These are phyloP conservation scores for Perognathus longimembris DNA, from an alignment of 2,113 vertebrate genomes.

Conservation along the genomic window DNA sequence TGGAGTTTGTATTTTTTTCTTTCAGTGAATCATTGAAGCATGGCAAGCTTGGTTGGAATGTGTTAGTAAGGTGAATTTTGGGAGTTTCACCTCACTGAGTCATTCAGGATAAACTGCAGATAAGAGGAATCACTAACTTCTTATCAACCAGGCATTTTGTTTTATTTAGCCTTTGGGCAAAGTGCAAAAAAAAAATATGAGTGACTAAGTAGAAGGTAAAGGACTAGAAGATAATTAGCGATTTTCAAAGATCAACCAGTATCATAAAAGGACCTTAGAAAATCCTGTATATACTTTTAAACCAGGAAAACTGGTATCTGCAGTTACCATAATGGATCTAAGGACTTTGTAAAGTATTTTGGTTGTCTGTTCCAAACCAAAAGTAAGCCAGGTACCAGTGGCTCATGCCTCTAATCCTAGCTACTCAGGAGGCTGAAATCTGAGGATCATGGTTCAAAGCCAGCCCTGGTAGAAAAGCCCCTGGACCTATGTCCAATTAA, in stretches of 20 bases:
- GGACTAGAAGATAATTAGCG: not conserved
- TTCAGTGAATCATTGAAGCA: not conserved
- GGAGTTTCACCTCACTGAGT: not conserved
- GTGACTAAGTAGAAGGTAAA: conserved; percentile 33
- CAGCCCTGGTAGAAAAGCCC: too few relatives aligned
- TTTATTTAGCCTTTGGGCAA: conserved; percentile 17
- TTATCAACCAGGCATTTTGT: not conserved
- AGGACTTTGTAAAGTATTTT: not conserved
- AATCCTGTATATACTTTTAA: conserved; percentile 43
- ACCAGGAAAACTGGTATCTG: not conserved
- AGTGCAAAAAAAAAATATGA: not conserved
- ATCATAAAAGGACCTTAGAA: not conserved
- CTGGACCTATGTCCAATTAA: too few relatives aligned
- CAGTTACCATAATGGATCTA: not conserved
- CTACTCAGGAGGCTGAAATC: too few relatives aligned
- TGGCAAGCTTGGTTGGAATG: not conserved
- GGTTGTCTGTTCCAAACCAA: not conserved
- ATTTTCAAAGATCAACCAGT: not conserved
- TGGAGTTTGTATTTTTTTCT: not conserved
- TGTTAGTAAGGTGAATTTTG: not conserved
- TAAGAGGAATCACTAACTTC: conserved; percentile 7
- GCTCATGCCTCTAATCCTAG: too few relatives aligned
- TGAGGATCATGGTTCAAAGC: too few relatives aligned
- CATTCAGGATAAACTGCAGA: conserved; percentile 11
- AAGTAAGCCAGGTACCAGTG: not conserved